Percentiles rank a stretch among this genome's conserved stretches.
Conservation (phyloP, 2,113 vertebrate genomes). For the Petaurus breviceps region DNA sequence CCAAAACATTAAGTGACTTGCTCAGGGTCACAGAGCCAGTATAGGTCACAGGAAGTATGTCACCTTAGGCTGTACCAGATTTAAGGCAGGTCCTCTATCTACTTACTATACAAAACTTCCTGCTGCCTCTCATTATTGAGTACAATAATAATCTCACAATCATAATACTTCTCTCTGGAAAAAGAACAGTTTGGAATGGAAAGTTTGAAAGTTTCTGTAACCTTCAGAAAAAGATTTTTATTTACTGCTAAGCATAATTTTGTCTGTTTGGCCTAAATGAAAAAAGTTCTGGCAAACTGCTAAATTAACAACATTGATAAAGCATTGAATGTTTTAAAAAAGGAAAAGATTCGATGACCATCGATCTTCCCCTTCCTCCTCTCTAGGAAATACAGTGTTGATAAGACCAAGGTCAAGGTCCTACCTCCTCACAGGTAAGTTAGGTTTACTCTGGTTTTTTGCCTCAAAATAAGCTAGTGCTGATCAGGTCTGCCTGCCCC, state of each 20-base stretch:
- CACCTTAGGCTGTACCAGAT: background rate
- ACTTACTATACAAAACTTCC: background rate
- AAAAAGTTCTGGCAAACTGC: background rate
- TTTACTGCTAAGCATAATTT: background rate
- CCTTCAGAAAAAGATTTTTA: background rate
- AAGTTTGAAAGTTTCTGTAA: background rate
- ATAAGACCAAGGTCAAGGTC: background rate
- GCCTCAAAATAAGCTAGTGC: background rate
- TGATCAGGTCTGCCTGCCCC: background rate
- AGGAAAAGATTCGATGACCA: background rate
- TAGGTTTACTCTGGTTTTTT: background rate
- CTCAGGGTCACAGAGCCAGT: background rate
- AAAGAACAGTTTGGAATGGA: background rate
- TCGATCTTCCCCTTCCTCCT: background rate
- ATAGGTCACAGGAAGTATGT: background rate
- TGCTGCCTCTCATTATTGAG: background rate
- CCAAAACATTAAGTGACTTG: background rate
- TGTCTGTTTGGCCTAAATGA: background rate
- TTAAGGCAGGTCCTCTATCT: background rate
- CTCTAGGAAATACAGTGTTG: background rate
- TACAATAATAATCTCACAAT: background rate
- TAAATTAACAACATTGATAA: background rate
- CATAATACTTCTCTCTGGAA: background rate
- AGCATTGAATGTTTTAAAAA: background rate
- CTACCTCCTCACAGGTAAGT: background rate